Evolutionary conservation across 2,113 vertebrate species (phyloP).

Genomic region (Athene noctua): DNA sequence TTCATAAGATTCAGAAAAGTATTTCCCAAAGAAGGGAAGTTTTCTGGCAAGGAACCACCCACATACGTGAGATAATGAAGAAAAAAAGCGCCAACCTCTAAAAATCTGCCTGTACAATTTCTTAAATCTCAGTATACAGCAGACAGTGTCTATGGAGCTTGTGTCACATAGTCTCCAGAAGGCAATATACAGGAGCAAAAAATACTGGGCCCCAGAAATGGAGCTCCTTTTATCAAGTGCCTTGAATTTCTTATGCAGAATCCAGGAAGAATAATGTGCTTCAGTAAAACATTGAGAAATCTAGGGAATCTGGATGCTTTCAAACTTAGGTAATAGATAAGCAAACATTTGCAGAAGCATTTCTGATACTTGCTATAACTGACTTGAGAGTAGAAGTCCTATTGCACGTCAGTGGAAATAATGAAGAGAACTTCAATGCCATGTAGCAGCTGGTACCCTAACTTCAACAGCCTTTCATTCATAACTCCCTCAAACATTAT

Average conservation of each 20-base stretch:
- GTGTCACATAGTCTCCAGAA: neutral
- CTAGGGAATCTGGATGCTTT: neutral
- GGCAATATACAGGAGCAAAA: neutral
- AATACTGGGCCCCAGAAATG: neutral
- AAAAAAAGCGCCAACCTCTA: neutral
- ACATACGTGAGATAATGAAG: neutral
- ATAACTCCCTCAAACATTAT: neutral
- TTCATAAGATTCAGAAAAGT: neutral
- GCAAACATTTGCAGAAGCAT: neutral
- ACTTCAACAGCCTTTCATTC: neutral
- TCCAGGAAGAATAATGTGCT: neutral
- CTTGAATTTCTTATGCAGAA: neutral
- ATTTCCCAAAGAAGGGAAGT: neutral
- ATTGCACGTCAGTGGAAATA: neutral
- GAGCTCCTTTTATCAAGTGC: neutral
- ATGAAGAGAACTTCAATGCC: neutral
- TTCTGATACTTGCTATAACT: neutral
- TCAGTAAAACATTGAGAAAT: neutral
- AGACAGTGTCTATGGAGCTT: neutral
- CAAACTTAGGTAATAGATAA: neutral
- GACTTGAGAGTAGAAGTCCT: neutral
- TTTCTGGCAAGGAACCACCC: neutral
- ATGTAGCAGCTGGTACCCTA: neutral
- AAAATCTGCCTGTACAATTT: neutral
- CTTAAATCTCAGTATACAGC: neutral